A percentile compares a stretch with the other conserved stretches of the same genome.
phyloP scores from a whole-genome alignment of 2,113 vertebrate species.

The Panthera uncia region DNA sequence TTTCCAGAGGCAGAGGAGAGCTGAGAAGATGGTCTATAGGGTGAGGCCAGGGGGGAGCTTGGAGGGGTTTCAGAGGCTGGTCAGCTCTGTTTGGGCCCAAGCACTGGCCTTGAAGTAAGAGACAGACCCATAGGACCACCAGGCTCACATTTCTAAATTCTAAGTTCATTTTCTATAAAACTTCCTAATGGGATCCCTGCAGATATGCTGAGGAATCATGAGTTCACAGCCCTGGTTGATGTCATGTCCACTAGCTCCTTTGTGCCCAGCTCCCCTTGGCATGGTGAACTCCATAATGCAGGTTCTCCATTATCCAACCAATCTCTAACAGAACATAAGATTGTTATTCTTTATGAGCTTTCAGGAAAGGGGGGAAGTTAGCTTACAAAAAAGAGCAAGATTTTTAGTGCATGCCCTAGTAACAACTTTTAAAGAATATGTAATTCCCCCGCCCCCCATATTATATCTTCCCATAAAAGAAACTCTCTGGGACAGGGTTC shows the following conservation, averaged over 20 bases:
- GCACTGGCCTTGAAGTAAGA: slow-evolving; percentile 54
- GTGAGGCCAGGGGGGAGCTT: no score
- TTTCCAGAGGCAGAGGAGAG: neutral
- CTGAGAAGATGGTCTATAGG: neutral
- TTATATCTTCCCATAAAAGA: neutral
- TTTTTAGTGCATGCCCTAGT: neutral
- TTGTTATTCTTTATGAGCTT: neutral
- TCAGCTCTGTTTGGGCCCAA: neutral
- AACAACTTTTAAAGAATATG: neutral
- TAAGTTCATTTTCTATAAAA: neutral
- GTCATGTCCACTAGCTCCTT: neutral
- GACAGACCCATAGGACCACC: neutral
- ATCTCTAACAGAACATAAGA: neutral
- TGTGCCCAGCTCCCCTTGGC: neutral
- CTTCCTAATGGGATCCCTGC: neutral
- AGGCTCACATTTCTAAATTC: neutral
- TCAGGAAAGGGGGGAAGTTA: neutral
- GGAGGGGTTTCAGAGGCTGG: neutral
- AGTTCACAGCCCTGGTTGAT: rapidly evolving
- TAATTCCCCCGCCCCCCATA: neutral
- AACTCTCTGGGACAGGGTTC: neutral
- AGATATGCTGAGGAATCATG: neutral
- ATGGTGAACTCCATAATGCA: neutral
- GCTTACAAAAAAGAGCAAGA: neutral
- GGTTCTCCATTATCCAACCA: rapidly evolving